A percentile compares a stretch with the other conserved stretches of the same genome.
phyloP scores from a whole-genome alignment of 2,113 vertebrate species.

The Muntiacus reevesi region DNA sequence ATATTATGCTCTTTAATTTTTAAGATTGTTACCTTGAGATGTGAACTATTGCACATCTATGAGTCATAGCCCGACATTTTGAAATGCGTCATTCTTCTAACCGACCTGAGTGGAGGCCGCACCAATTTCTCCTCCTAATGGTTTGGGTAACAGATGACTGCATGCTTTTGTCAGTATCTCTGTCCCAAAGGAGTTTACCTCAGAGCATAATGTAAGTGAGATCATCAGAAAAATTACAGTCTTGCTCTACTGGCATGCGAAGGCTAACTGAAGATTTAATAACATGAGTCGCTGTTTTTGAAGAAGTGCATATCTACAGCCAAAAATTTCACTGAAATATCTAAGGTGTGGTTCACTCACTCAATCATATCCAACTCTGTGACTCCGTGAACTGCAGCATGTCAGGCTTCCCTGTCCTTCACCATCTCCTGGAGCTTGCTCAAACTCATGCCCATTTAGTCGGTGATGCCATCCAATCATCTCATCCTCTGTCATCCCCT shows the following conservation, averaged over 20 bases:
- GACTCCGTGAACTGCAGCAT: neutral
- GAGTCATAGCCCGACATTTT: neutral
- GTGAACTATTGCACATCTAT: neutral
- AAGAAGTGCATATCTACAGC: neutral
- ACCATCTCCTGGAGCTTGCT: neutral
- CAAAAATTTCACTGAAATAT: neutral
- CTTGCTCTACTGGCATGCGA: neutral
- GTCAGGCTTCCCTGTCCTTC: neutral
- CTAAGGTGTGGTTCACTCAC: neutral
- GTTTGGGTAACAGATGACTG: neutral
- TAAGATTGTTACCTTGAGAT: neutral
- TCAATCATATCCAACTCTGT: neutral
- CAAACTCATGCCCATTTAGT: neutral
- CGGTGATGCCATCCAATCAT: fast-evolving
- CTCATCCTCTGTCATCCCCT: fast-evolving
- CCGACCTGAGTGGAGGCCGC: neutral
- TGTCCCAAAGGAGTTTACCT: constrained; percentile 1
- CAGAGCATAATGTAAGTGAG: neutral
- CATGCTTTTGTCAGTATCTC: neutral
- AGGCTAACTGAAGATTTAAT: neutral
- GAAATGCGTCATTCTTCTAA: neutral
- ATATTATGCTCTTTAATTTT: neutral
- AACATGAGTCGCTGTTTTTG: neutral
- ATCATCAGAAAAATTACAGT: neutral
- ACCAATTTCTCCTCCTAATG: neutral